phyloP scores from a whole-genome alignment of 2,797 vertebrate species.

The Carduelis carduelis region DNA sequence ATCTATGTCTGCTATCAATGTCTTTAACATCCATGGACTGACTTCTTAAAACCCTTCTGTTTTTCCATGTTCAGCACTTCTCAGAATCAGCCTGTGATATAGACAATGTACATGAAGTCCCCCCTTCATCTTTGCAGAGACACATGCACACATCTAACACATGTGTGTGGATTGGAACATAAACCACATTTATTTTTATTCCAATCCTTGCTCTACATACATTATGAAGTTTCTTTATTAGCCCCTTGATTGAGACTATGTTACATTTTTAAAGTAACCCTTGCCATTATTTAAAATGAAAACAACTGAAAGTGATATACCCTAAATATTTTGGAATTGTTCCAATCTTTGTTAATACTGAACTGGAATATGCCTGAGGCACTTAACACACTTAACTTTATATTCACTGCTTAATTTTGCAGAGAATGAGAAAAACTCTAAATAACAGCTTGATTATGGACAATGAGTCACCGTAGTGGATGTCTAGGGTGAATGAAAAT shows the following conservation, averaged over 20 bases:
- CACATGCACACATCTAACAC: neutral
- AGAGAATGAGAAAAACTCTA: slow-evolving; percentile 61
- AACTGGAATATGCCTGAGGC: slow-evolving; percentile 55
- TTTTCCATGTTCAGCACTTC: neutral
- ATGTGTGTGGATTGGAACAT: neutral
- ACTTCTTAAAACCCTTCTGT: fast-evolving
- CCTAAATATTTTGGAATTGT: slow-evolving; percentile 63
- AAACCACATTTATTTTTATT: neutral
- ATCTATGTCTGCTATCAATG: neutral
- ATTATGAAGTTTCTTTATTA: slow-evolving; percentile 17
- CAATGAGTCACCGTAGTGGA: slow-evolving; percentile 6
- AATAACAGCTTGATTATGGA: slow-evolving; percentile 53
- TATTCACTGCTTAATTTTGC: slow-evolving; percentile 51
- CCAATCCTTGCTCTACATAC: neutral
- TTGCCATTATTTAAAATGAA: slow-evolving; percentile 68
- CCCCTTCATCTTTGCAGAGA: neutral
- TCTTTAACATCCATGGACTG: neutral
- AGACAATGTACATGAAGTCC: neutral
- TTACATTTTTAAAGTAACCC: slow-evolving; percentile 43
- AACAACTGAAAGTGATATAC: slow-evolving; percentile 59
- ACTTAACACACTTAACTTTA: slow-evolving; percentile 61
- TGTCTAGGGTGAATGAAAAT: slow-evolving; percentile 60
- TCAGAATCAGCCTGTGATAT: neutral
- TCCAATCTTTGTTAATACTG: slow-evolving; percentile 57
- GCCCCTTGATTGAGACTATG: neutral